These are phyloP conservation scores for Allygus modestus DNA, from an alignment of 2,888 invertebrate species.

Conservation along the genomic window DNA sequence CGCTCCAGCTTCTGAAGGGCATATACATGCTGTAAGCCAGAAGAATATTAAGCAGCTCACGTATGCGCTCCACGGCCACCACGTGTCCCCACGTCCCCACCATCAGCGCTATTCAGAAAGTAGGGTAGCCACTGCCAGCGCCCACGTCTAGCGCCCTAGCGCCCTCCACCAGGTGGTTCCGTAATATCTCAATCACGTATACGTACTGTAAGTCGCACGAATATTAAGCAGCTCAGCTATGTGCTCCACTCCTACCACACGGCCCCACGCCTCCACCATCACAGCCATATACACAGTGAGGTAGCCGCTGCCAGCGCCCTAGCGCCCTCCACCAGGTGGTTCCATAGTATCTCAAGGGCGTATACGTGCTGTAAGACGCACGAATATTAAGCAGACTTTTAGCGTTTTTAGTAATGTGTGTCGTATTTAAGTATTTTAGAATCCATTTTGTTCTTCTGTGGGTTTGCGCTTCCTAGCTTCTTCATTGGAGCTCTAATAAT, in stretches of 20 bases:
- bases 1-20: no score
- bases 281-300: constrained; percentile 92
- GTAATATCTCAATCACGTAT: constrained; percentile 89
- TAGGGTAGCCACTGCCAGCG: no score
- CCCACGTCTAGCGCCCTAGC: no score
- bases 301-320: constrained; percentile 90
- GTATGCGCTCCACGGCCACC: constrained; percentile 94
- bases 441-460: no score
- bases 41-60: no score
- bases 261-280: constrained; percentile 84
- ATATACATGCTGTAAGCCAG: no score
- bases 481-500: no score
- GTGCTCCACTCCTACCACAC: constrained; percentile 92
- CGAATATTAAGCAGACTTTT: background rate
- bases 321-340: constrained; percentile 80
- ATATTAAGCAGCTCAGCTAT: constrained; percentile 81
- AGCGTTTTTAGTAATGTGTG: no score
- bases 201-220: constrained; percentile 79
- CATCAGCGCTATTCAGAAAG: constrained; percentile 92
- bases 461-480: no score
- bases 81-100: constrained; percentile 82
- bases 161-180: constrained; percentile 80
- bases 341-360: constrained; percentile 89
- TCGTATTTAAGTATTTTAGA: no score
- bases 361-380: constrained; percentile 82